Evolutionary conservation across 2,113 vertebrate species (phyloP).

Genomic region (Ornithorhynchus anatinus): DNA sequence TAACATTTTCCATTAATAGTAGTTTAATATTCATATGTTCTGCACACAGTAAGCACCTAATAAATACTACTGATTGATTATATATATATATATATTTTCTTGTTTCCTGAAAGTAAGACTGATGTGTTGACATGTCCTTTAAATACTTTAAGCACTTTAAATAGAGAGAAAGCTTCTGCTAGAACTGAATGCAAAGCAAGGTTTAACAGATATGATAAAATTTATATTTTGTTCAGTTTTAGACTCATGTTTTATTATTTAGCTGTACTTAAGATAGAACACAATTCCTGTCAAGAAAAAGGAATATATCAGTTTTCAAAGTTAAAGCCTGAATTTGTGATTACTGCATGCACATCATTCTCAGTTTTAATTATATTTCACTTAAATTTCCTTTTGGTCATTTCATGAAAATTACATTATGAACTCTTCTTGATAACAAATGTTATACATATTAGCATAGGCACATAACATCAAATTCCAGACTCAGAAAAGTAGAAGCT

Average conservation of each 20-base stretch:
- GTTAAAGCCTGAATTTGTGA: conserved; percentile 8
- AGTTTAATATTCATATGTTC: too few relatives aligned
- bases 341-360: conserved; percentile 14
- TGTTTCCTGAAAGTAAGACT: too few relatives aligned
- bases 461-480: conserved; percentile 27
- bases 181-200: too few relatives aligned
- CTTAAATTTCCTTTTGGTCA: conserved; percentile 18
- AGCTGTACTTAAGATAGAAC: too few relatives aligned
- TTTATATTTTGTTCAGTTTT: background rate
- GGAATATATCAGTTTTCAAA: background rate
- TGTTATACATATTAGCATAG: conserved; percentile 31
- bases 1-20: too few relatives aligned
- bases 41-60: too few relatives aligned
- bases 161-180: too few relatives aligned
- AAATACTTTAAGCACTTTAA: too few relatives aligned
- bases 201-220: too few relatives aligned
- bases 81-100: too few relatives aligned
- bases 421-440: conserved; percentile 25
- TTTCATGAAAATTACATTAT: conserved; percentile 28
- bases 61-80: too few relatives aligned
- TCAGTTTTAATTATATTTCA: conserved; percentile 20
- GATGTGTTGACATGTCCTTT: too few relatives aligned
- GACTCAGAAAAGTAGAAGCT: conserved; percentile 30
- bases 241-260: background rate
- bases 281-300: background rate